Evolutionary conservation across 2,888 invertebrate genomes (phyloP).

Genomic region (Palloptera scutellata): DNA sequence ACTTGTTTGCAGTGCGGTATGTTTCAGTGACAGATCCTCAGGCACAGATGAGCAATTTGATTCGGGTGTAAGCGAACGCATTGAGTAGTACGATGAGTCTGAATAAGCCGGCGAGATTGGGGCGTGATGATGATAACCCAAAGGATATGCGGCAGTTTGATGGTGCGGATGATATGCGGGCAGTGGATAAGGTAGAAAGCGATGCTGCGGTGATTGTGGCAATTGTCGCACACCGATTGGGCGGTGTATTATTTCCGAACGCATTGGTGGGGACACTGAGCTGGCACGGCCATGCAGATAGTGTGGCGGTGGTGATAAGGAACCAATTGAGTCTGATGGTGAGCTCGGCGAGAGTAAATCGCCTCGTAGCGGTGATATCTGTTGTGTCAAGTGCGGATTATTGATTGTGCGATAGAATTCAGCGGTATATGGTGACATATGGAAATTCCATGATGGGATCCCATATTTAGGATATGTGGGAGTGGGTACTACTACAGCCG

Average conservation of each 20-base stretch:
- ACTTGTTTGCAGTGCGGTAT: slow-evolving; percentile 41
- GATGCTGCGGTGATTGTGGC: slow-evolving; percentile 44
- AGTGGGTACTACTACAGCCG: slow-evolving; percentile 65
- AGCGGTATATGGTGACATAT: slow-evolving; percentile 60
- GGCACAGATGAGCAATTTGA: slow-evolving; percentile 61
- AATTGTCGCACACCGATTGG: slow-evolving; percentile 56
- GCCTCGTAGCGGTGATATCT: slow-evolving; percentile 57
- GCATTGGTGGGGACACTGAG: slow-evolving; percentile 62
- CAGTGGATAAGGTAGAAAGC: slow-evolving; percentile 40
- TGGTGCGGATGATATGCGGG: slow-evolving; percentile 39
- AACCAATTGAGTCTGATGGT: slow-evolving; percentile 60
- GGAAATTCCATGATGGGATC: slow-evolving; percentile 61
- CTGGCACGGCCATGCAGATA: slow-evolving; percentile 61
- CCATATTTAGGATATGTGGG: slow-evolving; percentile 63
- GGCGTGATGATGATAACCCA: slow-evolving; percentile 51
- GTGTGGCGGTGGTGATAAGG: slow-evolving; percentile 62
- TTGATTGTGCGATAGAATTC: slow-evolving; percentile 62
- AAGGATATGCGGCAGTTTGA: slow-evolving; percentile 34
- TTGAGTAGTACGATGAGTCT: slow-evolving; percentile 62
- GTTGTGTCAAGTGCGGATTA: slow-evolving; percentile 55
- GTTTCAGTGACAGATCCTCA: slow-evolving; percentile 62
- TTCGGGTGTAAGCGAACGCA: slow-evolving; percentile 62
- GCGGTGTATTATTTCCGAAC: slow-evolving; percentile 57
- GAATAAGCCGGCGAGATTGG: slow-evolving; percentile 65
- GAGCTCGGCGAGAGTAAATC: slow-evolving; percentile 62